A percentile compares a stretch with the other conserved stretches of the same genome.
Evolutionary conservation across 2,888 invertebrate species (phyloP).

Genomic region (Cephonodes hylas): DNA sequence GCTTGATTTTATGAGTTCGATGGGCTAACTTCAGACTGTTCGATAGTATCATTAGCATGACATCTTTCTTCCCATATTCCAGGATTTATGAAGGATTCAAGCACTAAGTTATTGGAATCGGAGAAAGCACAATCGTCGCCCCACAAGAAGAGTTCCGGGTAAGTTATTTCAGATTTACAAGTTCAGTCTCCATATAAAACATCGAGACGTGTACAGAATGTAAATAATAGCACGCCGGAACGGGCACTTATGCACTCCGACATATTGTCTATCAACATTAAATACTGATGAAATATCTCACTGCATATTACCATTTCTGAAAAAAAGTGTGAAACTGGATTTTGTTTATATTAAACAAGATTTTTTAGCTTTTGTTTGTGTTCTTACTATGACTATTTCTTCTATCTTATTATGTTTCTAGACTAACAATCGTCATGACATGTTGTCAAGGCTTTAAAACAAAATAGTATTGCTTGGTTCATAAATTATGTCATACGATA

Average conservation of each 20-base stretch:
- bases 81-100: constrained; percentile 76
- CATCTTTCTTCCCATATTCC: constrained; percentile 18
- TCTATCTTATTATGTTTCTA: neutral
- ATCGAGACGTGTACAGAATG: constrained; percentile 23
- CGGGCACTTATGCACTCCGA: constrained; percentile 10
- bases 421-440: neutral
- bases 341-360: constrained; percentile 22
- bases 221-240: constrained; percentile 12
- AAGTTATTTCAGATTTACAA: constrained; percentile 31
- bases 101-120: constrained; percentile 69
- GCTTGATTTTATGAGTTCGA: no score
- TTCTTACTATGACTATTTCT: neutral
- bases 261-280: neutral
- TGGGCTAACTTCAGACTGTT: neutral
- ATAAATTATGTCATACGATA: neutral
- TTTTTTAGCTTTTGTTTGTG: neutral
- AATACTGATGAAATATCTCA: neutral
- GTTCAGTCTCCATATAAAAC: constrained; percentile 5
- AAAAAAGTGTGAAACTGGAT: constrained; percentile 6
- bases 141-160: constrained; percentile 76
- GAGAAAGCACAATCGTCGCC: constrained; percentile 71
- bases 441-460: neutral
- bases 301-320: constrained; percentile 19
- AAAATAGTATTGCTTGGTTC: neutral
- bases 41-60: neutral